Evolutionary conservation across 2,797 vertebrate species (phyloP).

Genomic region (Masticophis lateralis): DNA sequence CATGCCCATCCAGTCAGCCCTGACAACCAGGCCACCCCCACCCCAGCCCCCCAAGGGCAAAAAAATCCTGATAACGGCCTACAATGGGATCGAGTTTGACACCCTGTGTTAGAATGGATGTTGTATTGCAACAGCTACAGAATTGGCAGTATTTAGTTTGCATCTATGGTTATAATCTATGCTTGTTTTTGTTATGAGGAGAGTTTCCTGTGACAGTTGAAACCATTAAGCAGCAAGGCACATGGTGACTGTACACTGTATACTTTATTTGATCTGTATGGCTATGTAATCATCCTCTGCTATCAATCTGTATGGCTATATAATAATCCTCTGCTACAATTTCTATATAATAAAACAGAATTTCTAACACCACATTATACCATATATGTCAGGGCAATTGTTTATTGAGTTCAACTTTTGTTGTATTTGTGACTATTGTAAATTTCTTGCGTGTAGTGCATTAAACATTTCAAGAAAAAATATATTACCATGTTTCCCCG

Average conservation of each 20-base stretch:
- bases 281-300: too few species aligned
- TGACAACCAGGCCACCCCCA: too few species aligned
- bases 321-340: too few species aligned
- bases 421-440: rapidly evolving
- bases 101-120: not conserved
- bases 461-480: not conserved
- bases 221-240: not conserved
- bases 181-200: not conserved
- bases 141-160: not conserved
- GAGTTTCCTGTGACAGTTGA: not conserved
- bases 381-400: not conserved
- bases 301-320: too few species aligned
- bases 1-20: too few species aligned
- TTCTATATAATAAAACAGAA: too few species aligned
- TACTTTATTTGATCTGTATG: too few species aligned
- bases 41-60: too few species aligned
- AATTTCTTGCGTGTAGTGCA: not conserved
- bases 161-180: not conserved
- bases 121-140: not conserved
- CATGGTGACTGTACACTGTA: too few species aligned
- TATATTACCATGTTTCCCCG: not conserved
- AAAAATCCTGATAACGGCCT: too few species aligned
- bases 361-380: too few species aligned
- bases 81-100: too few species aligned
- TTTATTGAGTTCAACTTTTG: not conserved